Evolutionary conservation across 2,797 vertebrate species (phyloP).

Genomic region (Moxostoma hubbsi): DNA sequence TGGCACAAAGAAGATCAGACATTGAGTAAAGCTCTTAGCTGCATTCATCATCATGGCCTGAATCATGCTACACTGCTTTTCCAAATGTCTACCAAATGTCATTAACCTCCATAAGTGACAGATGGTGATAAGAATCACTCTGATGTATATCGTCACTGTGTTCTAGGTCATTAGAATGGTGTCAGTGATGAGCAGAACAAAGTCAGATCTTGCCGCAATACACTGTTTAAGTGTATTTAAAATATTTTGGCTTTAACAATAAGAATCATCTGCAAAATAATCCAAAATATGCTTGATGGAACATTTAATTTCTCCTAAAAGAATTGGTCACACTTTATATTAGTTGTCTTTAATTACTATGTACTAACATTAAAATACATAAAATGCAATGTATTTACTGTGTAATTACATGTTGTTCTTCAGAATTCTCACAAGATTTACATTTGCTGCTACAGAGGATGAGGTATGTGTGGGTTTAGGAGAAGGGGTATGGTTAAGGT

Average conservation of each 20-base stretch:
- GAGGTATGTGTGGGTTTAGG: too few relatives aligned
- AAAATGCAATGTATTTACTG: too few relatives aligned
- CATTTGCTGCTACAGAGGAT: too few relatives aligned
- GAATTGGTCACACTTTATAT: too few relatives aligned
- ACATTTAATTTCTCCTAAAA: neutral
- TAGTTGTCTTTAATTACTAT: too few relatives aligned
- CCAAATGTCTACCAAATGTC: conserved; percentile 50
- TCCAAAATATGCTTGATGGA: neutral
- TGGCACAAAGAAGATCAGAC: conserved; percentile 42
- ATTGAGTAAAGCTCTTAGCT: conserved; percentile 47
- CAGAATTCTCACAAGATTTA: too few relatives aligned
- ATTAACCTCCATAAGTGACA: conserved; percentile 49
- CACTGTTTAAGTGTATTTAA: neutral
- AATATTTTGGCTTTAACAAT: neutral
- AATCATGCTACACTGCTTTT: conserved; percentile 36
- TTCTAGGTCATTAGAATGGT: conserved; percentile 19
- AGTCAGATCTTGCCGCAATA: conserved; percentile 5
- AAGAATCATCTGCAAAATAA: neutral
- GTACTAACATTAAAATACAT: too few relatives aligned
- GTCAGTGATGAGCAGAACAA: neutral
- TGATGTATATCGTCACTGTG: conserved; percentile 15
- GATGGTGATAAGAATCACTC: conserved; percentile 33
- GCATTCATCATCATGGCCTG: conserved; percentile 49
- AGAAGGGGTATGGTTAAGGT: too few relatives aligned
- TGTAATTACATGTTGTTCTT: too few relatives aligned